phyloP scores from a whole-genome alignment of 2,797 vertebrate species.

The Rhynchonycteris naso region DNA sequence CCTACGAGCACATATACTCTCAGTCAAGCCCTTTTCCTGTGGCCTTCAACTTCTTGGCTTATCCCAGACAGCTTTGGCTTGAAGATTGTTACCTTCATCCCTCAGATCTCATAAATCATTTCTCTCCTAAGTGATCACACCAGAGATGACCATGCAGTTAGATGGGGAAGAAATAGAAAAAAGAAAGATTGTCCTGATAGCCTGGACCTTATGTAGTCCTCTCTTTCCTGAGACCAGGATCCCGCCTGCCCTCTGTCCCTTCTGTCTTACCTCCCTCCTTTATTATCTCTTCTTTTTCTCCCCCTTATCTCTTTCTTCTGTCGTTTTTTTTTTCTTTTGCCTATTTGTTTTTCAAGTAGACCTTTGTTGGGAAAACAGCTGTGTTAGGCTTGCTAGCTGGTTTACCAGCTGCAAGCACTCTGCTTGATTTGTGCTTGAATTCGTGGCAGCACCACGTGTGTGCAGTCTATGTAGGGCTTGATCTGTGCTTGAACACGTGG shows the following conservation, averaged over 20 bases:
- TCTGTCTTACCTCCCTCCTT: too few species aligned
- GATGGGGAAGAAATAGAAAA: not conserved
- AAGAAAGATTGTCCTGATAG: not conserved
- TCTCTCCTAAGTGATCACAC: not conserved
- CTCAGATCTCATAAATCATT: constrained; percentile 13
- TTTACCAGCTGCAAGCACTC: too few species aligned
- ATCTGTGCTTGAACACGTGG: too few species aligned
- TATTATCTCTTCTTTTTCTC: too few species aligned
- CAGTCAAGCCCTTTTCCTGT: not conserved
- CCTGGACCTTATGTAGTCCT: not conserved
- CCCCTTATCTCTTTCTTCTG: not conserved
- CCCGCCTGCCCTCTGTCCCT: too few species aligned
- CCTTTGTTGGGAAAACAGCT: not conserved
- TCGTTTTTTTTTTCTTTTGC: not conserved
- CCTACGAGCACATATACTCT: not conserved
- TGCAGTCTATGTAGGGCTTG: too few species aligned
- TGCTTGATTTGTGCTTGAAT: too few species aligned
- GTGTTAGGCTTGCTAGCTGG: too few species aligned
- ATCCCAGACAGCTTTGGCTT: constrained; percentile 23
- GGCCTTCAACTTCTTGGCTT: not conserved
- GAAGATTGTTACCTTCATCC: not conserved
- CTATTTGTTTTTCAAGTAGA: constrained; percentile 62
- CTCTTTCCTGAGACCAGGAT: constrained; percentile 6
- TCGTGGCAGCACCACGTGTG: too few species aligned
- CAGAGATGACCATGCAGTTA: not conserved